Conservation (phyloP, 2,113 vertebrate genomes). For the Lepus americanus region DNA sequence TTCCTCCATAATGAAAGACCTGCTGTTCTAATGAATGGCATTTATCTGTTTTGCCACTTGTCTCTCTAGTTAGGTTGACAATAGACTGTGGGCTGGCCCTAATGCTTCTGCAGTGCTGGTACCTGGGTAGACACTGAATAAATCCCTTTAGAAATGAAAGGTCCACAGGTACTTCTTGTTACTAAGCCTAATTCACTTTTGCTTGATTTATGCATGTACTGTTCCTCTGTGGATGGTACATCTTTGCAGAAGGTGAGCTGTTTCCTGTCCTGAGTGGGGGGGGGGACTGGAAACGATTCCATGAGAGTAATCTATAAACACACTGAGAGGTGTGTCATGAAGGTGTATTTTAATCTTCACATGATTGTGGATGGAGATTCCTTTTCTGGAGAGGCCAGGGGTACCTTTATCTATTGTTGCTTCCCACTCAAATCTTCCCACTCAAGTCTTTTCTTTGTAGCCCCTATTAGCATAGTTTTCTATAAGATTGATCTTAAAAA, state of each 20-base stretch:
- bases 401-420: not conserved
- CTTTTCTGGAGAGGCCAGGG: not conserved
- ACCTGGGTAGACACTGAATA: not conserved
- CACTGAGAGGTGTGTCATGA: not conserved
- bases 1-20: not conserved
- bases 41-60: not conserved
- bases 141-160: not conserved
- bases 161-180: not conserved
- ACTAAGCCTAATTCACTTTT: not conserved
- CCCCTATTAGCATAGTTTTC: not conserved
- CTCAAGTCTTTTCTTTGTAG: not conserved
- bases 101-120: not conserved
- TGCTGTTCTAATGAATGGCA: not conserved
- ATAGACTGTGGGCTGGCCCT: too few species aligned
- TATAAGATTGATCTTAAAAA: constrained; percentile 51
- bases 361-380: not conserved
- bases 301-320: fast-evolving
- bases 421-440: not conserved
- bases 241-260: not conserved
- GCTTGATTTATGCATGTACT: not conserved
- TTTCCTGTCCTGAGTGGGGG: not conserved
- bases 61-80: not conserved
- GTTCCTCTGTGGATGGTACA: not conserved
- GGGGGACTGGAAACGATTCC: too few species aligned
- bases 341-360: not conserved